Conservation (phyloP, 2,113 vertebrate genomes). For the Bothrops jararaca region DNA sequence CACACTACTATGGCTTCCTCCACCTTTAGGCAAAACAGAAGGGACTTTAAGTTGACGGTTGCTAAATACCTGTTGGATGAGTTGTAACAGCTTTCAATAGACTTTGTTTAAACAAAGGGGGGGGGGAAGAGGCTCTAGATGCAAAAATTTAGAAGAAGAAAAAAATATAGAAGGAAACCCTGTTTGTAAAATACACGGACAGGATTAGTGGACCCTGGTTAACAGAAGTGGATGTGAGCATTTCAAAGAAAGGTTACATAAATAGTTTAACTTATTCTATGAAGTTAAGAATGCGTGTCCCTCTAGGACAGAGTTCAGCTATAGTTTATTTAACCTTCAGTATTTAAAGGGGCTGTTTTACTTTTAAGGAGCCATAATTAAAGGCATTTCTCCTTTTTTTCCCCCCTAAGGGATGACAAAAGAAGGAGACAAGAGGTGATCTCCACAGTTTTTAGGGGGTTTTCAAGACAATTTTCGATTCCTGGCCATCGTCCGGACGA, state of each 20-base stretch:
- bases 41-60: slow-evolving; percentile 41
- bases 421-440: neutral
- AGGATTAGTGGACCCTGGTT: slow-evolving; percentile 41
- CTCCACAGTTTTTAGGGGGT: neutral
- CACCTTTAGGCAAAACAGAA: slow-evolving; percentile 30
- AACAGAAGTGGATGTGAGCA: slow-evolving; percentile 27
- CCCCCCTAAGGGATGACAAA: neutral
- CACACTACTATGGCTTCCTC: neutral
- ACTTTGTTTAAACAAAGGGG: slow-evolving; percentile 46
- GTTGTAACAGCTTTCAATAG: slow-evolving; percentile 46
- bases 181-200: slow-evolving; percentile 43
- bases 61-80: slow-evolving; percentile 51
- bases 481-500: rapidly evolving
- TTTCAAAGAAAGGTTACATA: slow-evolving; percentile 31
- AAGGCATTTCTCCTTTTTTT: neutral
- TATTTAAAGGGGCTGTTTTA: neutral
- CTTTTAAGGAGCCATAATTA: neutral
- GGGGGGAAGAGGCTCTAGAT: slow-evolving; percentile 17
- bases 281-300: slow-evolving; percentile 24
- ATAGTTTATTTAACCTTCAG: slow-evolving; percentile 6
- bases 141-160: neutral
- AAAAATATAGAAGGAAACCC: slow-evolving; percentile 20
- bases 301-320: slow-evolving; percentile 2
- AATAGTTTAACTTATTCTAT: slow-evolving; percentile 27
- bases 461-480: neutral